A percentile compares a stretch with the other conserved stretches of the same genome.
Evolutionary conservation across 2,113 vertebrate genomes (phyloP).

Genomic region (Hemicordylus capensis): DNA sequence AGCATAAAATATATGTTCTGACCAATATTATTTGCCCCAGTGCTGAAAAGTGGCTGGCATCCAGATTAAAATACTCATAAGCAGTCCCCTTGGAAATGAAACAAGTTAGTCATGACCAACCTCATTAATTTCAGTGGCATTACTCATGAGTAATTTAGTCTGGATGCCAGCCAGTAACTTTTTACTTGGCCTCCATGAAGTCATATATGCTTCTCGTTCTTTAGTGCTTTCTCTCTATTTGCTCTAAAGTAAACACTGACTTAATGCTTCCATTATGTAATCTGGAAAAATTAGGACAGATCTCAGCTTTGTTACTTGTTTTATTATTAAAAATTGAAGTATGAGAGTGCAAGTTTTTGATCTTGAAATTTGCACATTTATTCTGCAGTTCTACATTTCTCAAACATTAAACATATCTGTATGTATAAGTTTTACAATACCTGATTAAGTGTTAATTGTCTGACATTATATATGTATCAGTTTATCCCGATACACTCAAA

Average conservation of each 20-base stretch:
- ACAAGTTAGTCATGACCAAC: too few relatives aligned
- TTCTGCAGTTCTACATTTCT: conserved; percentile 74
- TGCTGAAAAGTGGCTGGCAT: conserved; percentile 30
- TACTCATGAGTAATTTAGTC: too few relatives aligned
- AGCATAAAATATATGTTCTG: neutral
- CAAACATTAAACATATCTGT: conserved; percentile 72
- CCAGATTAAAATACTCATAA: too few relatives aligned
- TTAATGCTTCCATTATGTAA: conserved; percentile 14
- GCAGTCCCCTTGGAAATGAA: too few relatives aligned
- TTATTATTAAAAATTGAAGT: conserved; percentile 70
- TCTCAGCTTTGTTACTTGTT: conserved; percentile 76
- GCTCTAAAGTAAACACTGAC: conserved; percentile 25
- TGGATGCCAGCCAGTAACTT: conserved; percentile 21
- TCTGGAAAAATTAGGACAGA: conserved; percentile 65
- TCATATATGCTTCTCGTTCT: neutral
- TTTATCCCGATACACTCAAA: conserved; percentile 52
- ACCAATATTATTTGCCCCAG: neutral
- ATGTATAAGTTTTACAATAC: conserved; percentile 78
- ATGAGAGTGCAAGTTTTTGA: conserved; percentile 67
- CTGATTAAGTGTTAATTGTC: conserved; percentile 70
- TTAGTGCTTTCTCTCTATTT: conserved; percentile 20
- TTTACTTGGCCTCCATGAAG: neutral
- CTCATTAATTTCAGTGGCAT: too few relatives aligned
- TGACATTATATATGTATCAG: conserved; percentile 73
- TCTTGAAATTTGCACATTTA: conserved; percentile 70